Evolutionary conservation across 1,140 invertebrate species (phyloP), one percentile per base, ranked within the genome.

Genomic region (Plectrocnemia conspersa): DNA sequence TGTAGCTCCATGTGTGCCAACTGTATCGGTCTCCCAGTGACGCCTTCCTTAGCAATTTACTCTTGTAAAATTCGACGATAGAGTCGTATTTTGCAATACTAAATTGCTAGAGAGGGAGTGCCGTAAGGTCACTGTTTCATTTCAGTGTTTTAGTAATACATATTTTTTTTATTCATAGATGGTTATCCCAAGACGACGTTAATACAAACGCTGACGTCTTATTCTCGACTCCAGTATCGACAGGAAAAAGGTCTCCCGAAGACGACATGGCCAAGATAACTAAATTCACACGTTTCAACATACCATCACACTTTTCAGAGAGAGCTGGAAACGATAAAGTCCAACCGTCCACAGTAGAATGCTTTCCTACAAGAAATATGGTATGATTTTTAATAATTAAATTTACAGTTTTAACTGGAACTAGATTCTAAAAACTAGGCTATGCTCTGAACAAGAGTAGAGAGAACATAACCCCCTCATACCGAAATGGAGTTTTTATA

Each of bases 191-290:
- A 64, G 69, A 76, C 33, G 73, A 76, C 41, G 71, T 71, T 56
- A 67, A 76, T 48, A 2, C 54, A 13, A 74, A 73, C 50, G 69
- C 71, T 13, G 75, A 81, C 48, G 83, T 88, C 1, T 85, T 85
- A 22, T 88, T 87, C 53, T 88, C 85, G 13, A 89, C 86, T 1
- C 86, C 86, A 1, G 85, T 89, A 1, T 83, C 82, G 0, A 75
- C 74, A 0, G 78, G 80, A 54, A 79, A 79, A 62, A 68, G 75
- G 29, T 71, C 70, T 1, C 69, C 70, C 15, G 62, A 64, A 10
- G 65, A 68, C 53, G 70, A 70, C 2, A 65, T 69, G 1, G 74
- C 74, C 19, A 79, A 77, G 47, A 68, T 66, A 42, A 57, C 63
- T 1, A 84, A 84, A 64, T 65, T 76, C 1, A 84, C 82, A 1